A percentile compares a stretch with the other conserved stretches of the same genome.
Evolutionary conservation across 2,113 vertebrate genomes (phyloP).

Genomic region (Apteryx owenii): DNA sequence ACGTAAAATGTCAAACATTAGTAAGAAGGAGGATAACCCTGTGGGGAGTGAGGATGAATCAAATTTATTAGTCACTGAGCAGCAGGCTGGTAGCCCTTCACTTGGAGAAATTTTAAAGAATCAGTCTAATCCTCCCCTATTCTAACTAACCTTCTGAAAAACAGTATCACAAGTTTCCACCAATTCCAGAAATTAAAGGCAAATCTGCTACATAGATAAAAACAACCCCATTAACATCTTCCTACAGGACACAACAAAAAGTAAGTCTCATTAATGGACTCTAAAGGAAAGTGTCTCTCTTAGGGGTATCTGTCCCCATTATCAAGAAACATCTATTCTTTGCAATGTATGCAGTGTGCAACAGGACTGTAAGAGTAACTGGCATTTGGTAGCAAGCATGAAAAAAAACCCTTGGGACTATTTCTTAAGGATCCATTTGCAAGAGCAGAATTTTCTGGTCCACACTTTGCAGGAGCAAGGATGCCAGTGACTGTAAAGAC

Average conservation of each 20-base stretch:
- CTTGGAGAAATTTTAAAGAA: conserved; percentile 57
- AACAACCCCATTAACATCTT: background rate
- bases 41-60: conserved; percentile 69
- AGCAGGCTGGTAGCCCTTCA: conserved; percentile 69
- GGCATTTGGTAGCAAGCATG: background rate
- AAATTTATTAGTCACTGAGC: conserved; percentile 76
- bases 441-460: background rate
- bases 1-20: conserved; percentile 78
- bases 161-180: background rate
- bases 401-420: background rate
- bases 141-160: conserved; percentile 22
- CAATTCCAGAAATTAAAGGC: conserved; percentile 32
- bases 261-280: background rate
- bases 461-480: background rate
- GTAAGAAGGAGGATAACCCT: conserved; percentile 68
- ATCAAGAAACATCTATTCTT: background rate
- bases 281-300: conserved; percentile 7
- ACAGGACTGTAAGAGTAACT: background rate
- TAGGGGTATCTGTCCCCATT: background rate
- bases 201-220: conserved; percentile 27
- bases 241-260: background rate
- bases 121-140: conserved; percentile 1
- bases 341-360: background rate
- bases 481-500: background rate
- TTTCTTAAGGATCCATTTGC: background rate